Percentiles rank a stretch among this genome's conserved stretches.
Evolutionary conservation across 2,113 vertebrate genomes (phyloP).

Genomic region (Tringa solitaria): DNA sequence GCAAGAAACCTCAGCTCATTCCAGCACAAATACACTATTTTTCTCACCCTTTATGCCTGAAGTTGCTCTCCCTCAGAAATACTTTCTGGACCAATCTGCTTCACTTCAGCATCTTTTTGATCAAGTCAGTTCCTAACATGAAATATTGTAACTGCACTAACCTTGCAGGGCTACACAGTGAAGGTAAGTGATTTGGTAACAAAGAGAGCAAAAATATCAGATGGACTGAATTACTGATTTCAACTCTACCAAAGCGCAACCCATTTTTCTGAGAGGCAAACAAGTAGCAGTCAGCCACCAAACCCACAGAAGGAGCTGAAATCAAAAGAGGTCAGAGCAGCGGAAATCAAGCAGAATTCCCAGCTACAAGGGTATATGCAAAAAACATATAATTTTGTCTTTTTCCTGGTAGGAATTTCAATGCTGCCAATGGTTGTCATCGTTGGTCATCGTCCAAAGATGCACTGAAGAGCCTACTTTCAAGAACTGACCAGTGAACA

Average conservation of each 20-base stretch:
- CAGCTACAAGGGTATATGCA: background rate
- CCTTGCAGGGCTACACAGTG: background rate
- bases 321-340: conserved; percentile 43
- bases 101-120: background rate
- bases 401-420: background rate
- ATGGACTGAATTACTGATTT: background rate
- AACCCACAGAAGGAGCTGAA: conserved; percentile 25
- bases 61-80: background rate
- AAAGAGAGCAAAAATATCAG: background rate
- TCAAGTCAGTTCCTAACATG: background rate
- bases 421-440: conserved; percentile 14
- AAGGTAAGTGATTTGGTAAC: background rate
- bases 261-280: background rate
- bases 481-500: conserved; percentile 60
- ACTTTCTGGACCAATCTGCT: background rate
- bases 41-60: background rate
- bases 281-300: background rate
- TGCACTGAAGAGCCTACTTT: conserved; percentile 12
- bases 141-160: background rate
- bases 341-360: conserved; percentile 17
- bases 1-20: background rate
- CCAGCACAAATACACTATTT: background rate
- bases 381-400: background rate
- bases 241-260: background rate
- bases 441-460: background rate